Evolutionary conservation across 2,797 vertebrate species (phyloP).

Genomic region (Manis pentadactyla): DNA sequence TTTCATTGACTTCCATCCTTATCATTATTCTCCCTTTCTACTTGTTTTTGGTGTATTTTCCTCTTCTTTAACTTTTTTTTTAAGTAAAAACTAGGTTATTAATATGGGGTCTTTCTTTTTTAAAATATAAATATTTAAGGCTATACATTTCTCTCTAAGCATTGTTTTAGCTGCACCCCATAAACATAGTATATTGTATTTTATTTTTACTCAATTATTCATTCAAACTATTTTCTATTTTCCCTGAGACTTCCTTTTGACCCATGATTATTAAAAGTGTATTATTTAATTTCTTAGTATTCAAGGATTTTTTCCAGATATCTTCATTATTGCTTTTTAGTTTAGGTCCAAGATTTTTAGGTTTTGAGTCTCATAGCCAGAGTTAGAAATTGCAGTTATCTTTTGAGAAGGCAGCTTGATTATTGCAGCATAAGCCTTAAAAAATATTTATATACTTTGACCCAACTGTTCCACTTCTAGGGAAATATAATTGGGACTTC

Average conservation of each 20-base stretch:
- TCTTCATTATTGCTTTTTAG: not conserved
- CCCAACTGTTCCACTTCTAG: not conserved
- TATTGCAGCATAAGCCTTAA: not conserved
- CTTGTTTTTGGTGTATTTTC: slow-evolving; percentile 40
- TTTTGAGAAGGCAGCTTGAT: not conserved
- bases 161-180: not conserved
- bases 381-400: not conserved
- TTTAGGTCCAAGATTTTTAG: not conserved
- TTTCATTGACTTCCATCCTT: slow-evolving; percentile 46
- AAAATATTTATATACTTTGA: not conserved
- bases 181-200: not conserved
- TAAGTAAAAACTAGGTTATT: not conserved
- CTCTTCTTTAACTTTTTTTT: slow-evolving; percentile 2
- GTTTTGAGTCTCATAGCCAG: not conserved
- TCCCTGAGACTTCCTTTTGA: not conserved
- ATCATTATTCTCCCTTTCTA: not conserved
- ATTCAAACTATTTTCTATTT: slow-evolving; percentile 14
- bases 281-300: not conserved
- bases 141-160: not conserved
- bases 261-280: not conserved
- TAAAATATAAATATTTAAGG: not conserved
- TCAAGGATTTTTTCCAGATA: not conserved
- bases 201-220: slow-evolving; percentile 50
- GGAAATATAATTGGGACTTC: not conserved
- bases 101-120: not conserved